These are phyloP conservation scores for Apamea anceps DNA, from an alignment of 2,888 invertebrate genomes.

Conservation along the genomic window DNA sequence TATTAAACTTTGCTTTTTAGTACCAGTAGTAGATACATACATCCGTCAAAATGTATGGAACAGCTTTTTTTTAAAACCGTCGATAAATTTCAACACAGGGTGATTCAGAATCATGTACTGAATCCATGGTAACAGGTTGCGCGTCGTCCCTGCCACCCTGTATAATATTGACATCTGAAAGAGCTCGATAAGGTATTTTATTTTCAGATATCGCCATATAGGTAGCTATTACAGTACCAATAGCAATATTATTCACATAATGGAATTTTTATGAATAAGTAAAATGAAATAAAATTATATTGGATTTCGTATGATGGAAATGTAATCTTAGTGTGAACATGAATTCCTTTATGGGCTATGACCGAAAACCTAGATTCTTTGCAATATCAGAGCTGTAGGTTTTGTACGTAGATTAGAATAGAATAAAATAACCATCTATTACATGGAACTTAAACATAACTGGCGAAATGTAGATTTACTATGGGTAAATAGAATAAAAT, in stretches of 20 bases:
- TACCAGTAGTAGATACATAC: neutral
- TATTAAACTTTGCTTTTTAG: neutral
- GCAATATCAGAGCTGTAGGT: neutral
- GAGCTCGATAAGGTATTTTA: neutral
- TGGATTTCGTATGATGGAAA: constrained; percentile 7
- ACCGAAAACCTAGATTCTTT: neutral
- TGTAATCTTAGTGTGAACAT: neutral
- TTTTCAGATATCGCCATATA: neutral
- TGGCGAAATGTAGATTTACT: no score
- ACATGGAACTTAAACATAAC: no score
- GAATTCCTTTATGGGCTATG: neutral
- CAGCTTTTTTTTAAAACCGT: no score
- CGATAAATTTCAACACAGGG: no score
- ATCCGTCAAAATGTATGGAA: no score
- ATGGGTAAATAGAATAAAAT: no score
- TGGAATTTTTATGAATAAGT: constrained; percentile 6
- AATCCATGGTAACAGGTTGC: no score
- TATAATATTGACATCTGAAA: neutral
- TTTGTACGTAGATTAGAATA: neutral
- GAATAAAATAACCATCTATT: no score
- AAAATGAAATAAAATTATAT: constrained; percentile 13
- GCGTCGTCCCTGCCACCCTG: no score
- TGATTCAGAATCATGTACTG: no score
- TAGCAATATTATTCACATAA: neutral
- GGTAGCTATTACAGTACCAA: neutral